Conservation (phyloP, 2,888 invertebrate species). For the Nephrotoma appendiculata region DNA sequence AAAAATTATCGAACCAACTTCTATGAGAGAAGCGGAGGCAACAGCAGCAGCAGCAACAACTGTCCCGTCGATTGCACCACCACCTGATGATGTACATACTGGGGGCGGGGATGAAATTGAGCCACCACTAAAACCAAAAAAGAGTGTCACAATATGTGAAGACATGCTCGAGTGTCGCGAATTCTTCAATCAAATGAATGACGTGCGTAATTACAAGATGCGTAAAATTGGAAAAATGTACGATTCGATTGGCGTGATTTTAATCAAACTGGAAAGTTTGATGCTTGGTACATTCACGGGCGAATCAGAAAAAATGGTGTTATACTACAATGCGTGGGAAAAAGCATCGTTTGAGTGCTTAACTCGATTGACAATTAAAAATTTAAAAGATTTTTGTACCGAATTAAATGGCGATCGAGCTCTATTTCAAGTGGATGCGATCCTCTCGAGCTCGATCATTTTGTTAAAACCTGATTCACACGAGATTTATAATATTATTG, state of each 20-base stretch:
- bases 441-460: slow-evolving; percentile 60
- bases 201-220: slow-evolving; percentile 50
- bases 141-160: neutral
- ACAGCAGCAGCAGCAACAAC: neutral
- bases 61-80: neutral
- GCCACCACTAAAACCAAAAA: neutral
- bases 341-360: slow-evolving; percentile 56
- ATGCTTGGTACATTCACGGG: slow-evolving; percentile 70
- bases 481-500: slow-evolving; percentile 64
- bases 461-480: slow-evolving; percentile 56
- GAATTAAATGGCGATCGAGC: slow-evolving; percentile 40
- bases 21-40: neutral
- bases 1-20: neutral
- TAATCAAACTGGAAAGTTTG: slow-evolving; percentile 74
- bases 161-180: slow-evolving; percentile 20
- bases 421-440: slow-evolving; percentile 66
- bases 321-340: slow-evolving; percentile 75
- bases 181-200: slow-evolving; percentile 58
- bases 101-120: neutral
- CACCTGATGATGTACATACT: neutral
- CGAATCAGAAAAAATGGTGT: slow-evolving; percentile 50
- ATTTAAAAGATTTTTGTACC: slow-evolving; percentile 52
- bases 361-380: slow-evolving; percentile 49
- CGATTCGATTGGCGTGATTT: slow-evolving; percentile 62
- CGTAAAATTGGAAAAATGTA: slow-evolving; percentile 57